Base-by-base conservation (phyloP, 2,888 invertebrate species). In the Brenthis daphne region DNA sequence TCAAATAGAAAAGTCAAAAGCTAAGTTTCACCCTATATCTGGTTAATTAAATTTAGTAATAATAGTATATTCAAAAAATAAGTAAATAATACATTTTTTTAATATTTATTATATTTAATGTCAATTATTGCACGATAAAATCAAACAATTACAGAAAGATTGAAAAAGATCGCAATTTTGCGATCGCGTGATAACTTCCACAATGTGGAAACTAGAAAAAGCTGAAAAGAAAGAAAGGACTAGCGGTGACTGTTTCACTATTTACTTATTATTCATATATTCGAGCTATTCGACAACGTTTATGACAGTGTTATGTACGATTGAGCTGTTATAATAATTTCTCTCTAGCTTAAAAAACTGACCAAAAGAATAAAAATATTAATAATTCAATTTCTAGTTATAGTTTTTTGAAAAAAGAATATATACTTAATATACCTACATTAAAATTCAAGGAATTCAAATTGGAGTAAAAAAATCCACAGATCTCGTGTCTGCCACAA, bases 261-360 rank as follows among this genome's bases (percentile, higher is more conserved):
- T 79, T 79, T 77, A 77, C 74, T 81, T 75, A 72, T 69, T 84
- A 84, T 87, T 85, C 83, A 86, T 85, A 78, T 83, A 86, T 87
- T 82, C 82, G 78, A 67, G 72, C 65, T 76, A 83, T 80, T 67
- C 57, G 71, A 84, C 84, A 79, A 77, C 72, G 71, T 70, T 80
- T 82, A 81, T 80, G 82, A 82, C 79, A 81, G 77, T 75, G 76
- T 76, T 75, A 71, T 74, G 61, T 65, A 47, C 65, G 51, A 65
- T 60, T 65, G n/a, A 56, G 56, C n/a, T 29, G 11, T 2, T 11
- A 43, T 43, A 43, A 43, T 43, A 43, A 43, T 11, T 11, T 43
- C 37, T 43, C 37, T 43, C 11, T 11, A 11, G 37, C 11, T 43
- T 43, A 43, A 43, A 43, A 37, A 37, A 2, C 20, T 29, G 0